Evolutionary conservation across 2,888 invertebrate genomes (phyloP), one percentile per base, ranked within the genome.

Genomic region (Brachypterus glaber): DNA sequence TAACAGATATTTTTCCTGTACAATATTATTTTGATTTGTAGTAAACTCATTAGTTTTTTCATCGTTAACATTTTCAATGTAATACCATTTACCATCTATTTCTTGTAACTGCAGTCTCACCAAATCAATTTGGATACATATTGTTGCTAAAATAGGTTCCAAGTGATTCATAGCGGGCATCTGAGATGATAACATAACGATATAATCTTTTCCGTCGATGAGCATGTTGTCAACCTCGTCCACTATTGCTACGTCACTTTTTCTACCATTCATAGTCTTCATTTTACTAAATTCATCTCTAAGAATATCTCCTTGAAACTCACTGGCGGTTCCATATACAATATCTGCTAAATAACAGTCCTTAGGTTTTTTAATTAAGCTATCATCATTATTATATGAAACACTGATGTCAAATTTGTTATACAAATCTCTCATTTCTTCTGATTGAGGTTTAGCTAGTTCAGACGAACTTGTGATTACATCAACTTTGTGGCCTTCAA

Each of bases 141-240:
- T 41, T 14, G 34, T 34, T 16, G 38, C 34, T 5, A 31, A 41
- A 11, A 41, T 26, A 12, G 33, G 34, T 8, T 33, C 27, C 13
- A 41, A 26, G 18, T 27, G 16, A 15, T 41, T 38, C 37, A 41
- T 38, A 16, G 34, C 41, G 15, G 41, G 38, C 17, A 33, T 35
- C 3, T 33, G 34, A 16, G 34, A n/a, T 12, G 41, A 29, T 13
- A 41, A 15, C 21, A 38, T 38, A 0, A 35, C 38, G 24, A 38
- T 38, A 38, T 41, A 31, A 9, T 32, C 38, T 11, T 38, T 35
- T 21, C 38, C 34, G 27, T 41, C 41, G 8, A 41, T 27, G 11
- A 41, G 14, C 37, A 41, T 35, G 26, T 35, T 41, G 16, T 41
- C 41, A 11, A 41, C 41, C 35, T 41, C 41, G 21, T 41, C 41